phyloP scores from a whole-genome alignment of 2,113 vertebrate genomes.

The Esox niger region DNA sequence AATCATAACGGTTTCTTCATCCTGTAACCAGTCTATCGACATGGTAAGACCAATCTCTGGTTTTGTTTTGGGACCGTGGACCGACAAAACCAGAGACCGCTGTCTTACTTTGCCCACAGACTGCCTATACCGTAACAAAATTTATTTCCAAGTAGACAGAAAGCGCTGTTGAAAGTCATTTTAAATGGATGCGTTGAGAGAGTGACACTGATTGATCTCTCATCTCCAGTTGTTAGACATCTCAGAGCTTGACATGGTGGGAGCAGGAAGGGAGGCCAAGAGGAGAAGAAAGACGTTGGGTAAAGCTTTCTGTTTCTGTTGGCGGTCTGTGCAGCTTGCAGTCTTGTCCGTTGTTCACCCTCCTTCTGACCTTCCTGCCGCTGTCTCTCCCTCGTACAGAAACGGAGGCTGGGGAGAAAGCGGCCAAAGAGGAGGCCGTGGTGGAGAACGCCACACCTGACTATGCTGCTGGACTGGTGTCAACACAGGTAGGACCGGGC shows the following conservation, averaged over 20 bases:
- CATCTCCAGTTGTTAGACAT: conserved; percentile 85
- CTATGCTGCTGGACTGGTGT: conserved; percentile 94
- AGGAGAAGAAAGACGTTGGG: conserved; percentile 94
- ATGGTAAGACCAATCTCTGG: too few relatives aligned
- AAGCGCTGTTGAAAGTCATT: too few relatives aligned
- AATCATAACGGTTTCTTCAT: too few relatives aligned
- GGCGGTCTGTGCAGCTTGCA: not conserved
- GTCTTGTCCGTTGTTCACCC: not conserved
- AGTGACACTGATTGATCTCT: not conserved
- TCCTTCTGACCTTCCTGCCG: not conserved
- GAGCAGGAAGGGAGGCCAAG: conserved; percentile 93
- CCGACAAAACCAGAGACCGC: not conserved
- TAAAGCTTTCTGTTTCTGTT: too few relatives aligned
- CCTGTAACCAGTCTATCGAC: too few relatives aligned
- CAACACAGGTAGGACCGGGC: conserved; percentile 82
- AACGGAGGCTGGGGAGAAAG: conserved; percentile 87
- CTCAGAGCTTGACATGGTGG: conserved; percentile 88
- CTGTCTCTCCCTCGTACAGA: conserved; percentile 65
- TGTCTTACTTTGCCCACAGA: not conserved
- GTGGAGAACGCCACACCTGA: conserved; percentile 95
- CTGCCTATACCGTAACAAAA: not conserved
- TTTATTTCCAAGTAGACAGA: too few relatives aligned
- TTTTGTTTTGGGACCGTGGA: too few relatives aligned
- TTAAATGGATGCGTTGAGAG: too few relatives aligned
- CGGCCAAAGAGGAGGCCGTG: conserved; percentile 85